Evolutionary conservation across 2,113 vertebrate species (phyloP), one percentile per base, ranked within the genome.

Genomic region (Xiphorhynchus elegans): DNA sequence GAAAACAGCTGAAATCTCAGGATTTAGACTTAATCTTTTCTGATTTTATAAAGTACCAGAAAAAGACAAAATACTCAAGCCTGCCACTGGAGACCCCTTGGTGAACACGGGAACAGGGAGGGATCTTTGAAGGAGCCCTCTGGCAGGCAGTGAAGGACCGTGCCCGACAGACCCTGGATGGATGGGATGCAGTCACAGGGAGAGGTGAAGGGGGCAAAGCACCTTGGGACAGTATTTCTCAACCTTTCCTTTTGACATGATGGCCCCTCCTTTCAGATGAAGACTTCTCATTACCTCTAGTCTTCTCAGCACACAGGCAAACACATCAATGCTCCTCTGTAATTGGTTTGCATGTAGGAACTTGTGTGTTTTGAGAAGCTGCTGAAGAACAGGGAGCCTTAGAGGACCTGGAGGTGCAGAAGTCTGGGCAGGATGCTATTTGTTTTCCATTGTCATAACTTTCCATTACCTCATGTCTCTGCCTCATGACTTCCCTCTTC

Each of bases 391-490:
- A 82, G n/a, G 67, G 18, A 74, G 47, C 19, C 33, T 72, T 42
- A 49, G 83, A 91, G 28, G 19, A 74, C 20, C 42, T 69, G 60
- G 39, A 49, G 40, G 33, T 77, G 50, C 56, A 53, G 60, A 84
- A 72, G n/a, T 56, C 69, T 70, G 66, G 62, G 56, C 74, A 75
- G 67, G 92, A 44, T 35, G 84, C 19, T 78, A 24, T 88, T 81
- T 92, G 74, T 33, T 95, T 94, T 91, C 35, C n/a, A 31, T 13
- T 55, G 14, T 58, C 42, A 44, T 46, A 84, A 77, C 6, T 90
- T 93, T 85, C 94, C 79, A 83, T 85, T 92, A 85, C 42, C 66
- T 93, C 76, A 86, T 14, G 26, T 68, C 44, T 92, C 49, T 78
- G 31, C 12, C 35, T 25, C 21, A 40, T 58, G 59, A 81, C 44